These are phyloP conservation scores for Tromatobia lineatoria DNA, from an alignment of 2,888 invertebrate genomes.

Conservation along the genomic window DNA sequence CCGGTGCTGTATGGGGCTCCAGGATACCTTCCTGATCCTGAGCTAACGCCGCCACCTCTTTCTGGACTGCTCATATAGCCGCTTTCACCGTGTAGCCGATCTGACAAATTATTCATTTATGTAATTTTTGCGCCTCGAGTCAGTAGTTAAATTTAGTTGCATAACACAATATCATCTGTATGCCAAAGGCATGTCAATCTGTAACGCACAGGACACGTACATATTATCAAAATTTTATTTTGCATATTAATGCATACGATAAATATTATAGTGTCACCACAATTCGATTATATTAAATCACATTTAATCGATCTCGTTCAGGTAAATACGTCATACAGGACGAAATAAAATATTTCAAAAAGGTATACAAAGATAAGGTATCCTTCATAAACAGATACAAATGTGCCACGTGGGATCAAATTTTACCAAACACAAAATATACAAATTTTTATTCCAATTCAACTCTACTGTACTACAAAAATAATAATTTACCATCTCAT, in stretches of 20 bases:
- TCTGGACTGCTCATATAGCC: slow-evolving; percentile 97
- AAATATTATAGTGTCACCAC: slow-evolving; percentile 15
- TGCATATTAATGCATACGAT: slow-evolving; percentile 7
- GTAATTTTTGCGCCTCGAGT: slow-evolving; percentile 21
- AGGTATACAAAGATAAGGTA: slow-evolving; percentile 23
- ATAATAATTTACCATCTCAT: slow-evolving; percentile 19
- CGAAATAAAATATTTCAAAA: slow-evolving; percentile 6
- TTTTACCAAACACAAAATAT: slow-evolving; percentile 12
- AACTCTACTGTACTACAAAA: slow-evolving; percentile 57
- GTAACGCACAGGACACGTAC: slow-evolving; percentile 9
- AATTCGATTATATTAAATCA: slow-evolving; percentile 28
- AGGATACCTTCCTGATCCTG: slow-evolving; percentile 81
- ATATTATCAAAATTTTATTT: not conserved
- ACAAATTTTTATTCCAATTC: slow-evolving; percentile 46
- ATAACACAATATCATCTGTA: not conserved
- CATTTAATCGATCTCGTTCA: slow-evolving; percentile 26
- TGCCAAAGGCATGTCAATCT: slow-evolving; percentile 9
- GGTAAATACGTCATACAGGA: slow-evolving; percentile 29
- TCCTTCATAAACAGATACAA: slow-evolving; percentile 31
- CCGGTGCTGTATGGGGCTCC: slow-evolving; percentile 86
- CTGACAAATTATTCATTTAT: slow-evolving; percentile 73
- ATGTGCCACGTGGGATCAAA: slow-evolving; percentile 46
- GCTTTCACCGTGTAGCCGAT: slow-evolving; percentile 87
- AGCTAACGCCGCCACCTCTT: slow-evolving; percentile 87
- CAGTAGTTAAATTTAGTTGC: slow-evolving; percentile 29